Evolutionary conservation across 2,113 vertebrate species (phyloP), one percentile per base, ranked within the genome.

Genomic region (Okapia johnstoni): DNA sequence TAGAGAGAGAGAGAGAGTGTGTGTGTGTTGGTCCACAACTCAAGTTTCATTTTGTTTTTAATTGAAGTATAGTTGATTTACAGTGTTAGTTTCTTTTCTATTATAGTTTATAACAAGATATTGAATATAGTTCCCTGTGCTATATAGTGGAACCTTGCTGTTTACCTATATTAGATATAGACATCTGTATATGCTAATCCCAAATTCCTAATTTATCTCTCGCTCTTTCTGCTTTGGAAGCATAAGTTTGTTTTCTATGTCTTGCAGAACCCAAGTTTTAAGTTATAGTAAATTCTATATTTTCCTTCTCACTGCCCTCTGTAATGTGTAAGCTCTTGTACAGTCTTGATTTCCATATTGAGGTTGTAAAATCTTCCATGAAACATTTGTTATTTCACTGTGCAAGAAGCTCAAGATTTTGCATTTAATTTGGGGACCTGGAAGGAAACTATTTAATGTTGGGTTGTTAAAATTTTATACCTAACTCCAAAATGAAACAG

Each of bases 401-500:
- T 63, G 54, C 25, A 93, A 95, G 63, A 70, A 94, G 43, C 73
- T 86, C 66, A 85, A 92, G 33, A 57, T 61, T 85, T 61, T 92
- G 54, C 54, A 89, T 94, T 96, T 79, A 55, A 58, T 92, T 94
- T 83, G 14, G 48, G 50, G 60, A 94, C 2, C 13, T 92, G 28
- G 61, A 92, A 92, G 50, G 43, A 23, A 89, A 55, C 26, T 85
- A 92, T 85, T 97, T 54, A 89, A 85, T 96, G 40, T 80, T 33
- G 36, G 10, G 17, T 70, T 90, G 46, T 91, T 92, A 80, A 85
- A 94, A 85, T 92, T 92, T 60, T 92, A 73, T 57, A 89, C 46
- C 76, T 92, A 92, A 94, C 36, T 85, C 36, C 50, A 80, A 85
- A 95, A 92, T 95, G 33, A 81, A 76, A 96, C 90, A 81, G 77